A percentile compares a stretch with the other conserved stretches of the same genome.
phyloP scores from a whole-genome alignment of 2,113 vertebrate genomes.

The Chaetodon trifascialis region DNA sequence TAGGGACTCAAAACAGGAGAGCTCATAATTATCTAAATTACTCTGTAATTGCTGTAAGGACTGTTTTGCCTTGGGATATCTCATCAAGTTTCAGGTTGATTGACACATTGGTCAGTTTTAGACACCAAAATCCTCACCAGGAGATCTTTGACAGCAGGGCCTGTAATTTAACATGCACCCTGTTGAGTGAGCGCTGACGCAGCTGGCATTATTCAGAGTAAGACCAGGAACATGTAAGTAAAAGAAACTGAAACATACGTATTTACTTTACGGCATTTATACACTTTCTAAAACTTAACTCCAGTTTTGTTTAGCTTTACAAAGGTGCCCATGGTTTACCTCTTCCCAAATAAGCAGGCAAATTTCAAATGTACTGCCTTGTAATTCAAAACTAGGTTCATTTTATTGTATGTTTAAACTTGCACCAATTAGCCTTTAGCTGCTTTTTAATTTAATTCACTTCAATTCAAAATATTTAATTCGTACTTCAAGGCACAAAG shows the following conservation, averaged over 20 bases:
- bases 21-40: slow-evolving; percentile 56
- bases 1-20: slow-evolving; percentile 16
- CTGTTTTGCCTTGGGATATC: slow-evolving; percentile 29
- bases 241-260: not conserved
- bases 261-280: not conserved
- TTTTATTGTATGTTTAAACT: not conserved
- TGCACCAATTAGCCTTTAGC: not conserved
- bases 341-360: too few species aligned
- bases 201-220: slow-evolving; percentile 8
- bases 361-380: not conserved
- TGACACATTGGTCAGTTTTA: slow-evolving; percentile 47
- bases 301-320: too few species aligned
- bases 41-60: slow-evolving; percentile 53
- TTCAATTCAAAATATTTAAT: not conserved
- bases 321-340: too few species aligned
- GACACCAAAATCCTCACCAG: slow-evolving; percentile 16
- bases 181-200: slow-evolving; percentile 3
- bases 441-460: not conserved
- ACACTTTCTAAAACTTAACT: not conserved
- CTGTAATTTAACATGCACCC: slow-evolving; percentile 23
- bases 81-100: not conserved
- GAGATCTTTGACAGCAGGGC: slow-evolving; percentile 10
- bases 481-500: not conserved
- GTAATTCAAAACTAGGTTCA: not conserved
- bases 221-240: not conserved